Evolutionary conservation across 1,140 invertebrate species (phyloP).

Genomic region (Leptinotarsa undecemlineata): DNA sequence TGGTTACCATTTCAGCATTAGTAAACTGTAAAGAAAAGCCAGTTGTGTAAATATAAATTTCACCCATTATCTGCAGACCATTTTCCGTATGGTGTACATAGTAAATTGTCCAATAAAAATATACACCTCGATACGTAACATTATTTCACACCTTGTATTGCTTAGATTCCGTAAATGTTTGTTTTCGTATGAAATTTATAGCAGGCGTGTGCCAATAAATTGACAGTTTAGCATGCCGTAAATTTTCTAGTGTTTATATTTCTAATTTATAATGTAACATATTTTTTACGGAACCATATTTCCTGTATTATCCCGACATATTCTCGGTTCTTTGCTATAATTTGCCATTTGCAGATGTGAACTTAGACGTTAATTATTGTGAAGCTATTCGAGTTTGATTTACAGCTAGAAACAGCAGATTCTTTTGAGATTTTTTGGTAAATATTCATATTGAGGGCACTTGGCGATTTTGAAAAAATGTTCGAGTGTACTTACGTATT

Average conservation of each 20-base stretch:
- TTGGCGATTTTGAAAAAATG: too few relatives aligned
- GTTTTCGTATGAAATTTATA: constrained; percentile 22
- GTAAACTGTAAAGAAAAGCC: not conserved
- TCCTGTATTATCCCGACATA: not conserved
- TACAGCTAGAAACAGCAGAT: too few relatives aligned
- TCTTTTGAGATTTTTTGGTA: too few relatives aligned
- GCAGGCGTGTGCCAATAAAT: constrained; percentile 22
- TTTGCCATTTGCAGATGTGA: not conserved
- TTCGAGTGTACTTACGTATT: too few relatives aligned
- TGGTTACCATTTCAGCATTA: not conserved
- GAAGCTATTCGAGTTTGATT: too few relatives aligned
- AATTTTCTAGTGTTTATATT: constrained; percentile 20
- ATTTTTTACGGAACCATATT: constrained; percentile 15
- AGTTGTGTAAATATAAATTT: not conserved
- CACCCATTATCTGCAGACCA: not conserved
- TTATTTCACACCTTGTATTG: constrained; percentile 25
- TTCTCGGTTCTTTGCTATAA: not conserved
- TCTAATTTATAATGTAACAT: constrained; percentile 23
- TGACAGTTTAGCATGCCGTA: constrained; percentile 20
- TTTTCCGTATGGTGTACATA: not conserved
- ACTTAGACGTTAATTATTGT: too few relatives aligned
- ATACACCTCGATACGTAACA: constrained; percentile 22
- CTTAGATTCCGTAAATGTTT: constrained; percentile 26
- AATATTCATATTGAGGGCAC: too few relatives aligned
- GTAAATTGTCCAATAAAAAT: constrained; percentile 17